phyloP scores from a whole-genome alignment of 2,888 invertebrate genomes.

The Julus scandinavius region DNA sequence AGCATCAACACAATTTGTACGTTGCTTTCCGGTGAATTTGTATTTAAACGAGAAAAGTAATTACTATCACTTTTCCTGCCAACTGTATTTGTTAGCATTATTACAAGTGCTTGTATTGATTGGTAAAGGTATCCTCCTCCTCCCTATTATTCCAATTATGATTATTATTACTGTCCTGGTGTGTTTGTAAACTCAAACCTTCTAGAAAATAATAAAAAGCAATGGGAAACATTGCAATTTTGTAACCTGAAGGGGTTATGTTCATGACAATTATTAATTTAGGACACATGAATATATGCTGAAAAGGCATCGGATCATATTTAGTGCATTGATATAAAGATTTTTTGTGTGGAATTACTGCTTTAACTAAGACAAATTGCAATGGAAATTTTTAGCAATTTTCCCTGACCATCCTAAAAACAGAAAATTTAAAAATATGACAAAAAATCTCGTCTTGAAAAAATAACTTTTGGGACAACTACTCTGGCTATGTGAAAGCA shows the following conservation, averaged over 20 bases:
- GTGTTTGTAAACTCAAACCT: constrained; percentile 54
- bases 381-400: too few species aligned
- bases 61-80: constrained; percentile 49
- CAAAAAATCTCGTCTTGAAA: too few species aligned
- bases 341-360: too few species aligned
- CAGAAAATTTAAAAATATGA: too few species aligned
- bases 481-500: too few species aligned
- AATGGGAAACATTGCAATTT: constrained; percentile 50
- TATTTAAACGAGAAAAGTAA: constrained; percentile 42
- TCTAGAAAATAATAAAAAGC: constrained; percentile 54
- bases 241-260: background rate
- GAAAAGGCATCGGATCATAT: too few species aligned
- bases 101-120: constrained; percentile 52
- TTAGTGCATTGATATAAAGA: too few species aligned
- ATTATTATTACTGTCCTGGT: constrained; percentile 53
- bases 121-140: constrained; percentile 53
- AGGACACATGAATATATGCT: background rate
- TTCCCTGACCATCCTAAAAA: too few species aligned
- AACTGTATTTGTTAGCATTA: constrained; percentile 46
- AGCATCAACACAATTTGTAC: constrained; percentile 24
- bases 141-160: constrained; percentile 35
- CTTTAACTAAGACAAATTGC: too few species aligned
- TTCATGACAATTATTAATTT: background rate
- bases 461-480: too few species aligned
- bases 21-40: constrained; percentile 46